Evolutionary conservation across 1,140 invertebrate species (phyloP).

Genomic region (Acromyrmex echinatior): DNA sequence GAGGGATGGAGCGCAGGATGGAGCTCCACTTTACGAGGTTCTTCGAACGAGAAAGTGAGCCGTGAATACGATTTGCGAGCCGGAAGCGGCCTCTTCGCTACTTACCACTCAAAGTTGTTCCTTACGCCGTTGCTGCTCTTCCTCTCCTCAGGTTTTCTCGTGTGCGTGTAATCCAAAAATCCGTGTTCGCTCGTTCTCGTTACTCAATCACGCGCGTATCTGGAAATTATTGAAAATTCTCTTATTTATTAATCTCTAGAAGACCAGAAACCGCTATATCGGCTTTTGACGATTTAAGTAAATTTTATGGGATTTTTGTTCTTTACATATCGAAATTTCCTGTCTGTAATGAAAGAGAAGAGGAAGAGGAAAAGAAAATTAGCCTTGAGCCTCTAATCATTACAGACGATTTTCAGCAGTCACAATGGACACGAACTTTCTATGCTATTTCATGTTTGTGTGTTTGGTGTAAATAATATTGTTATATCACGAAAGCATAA

Average conservation of each 20-base stretch:
- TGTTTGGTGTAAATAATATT: no score
- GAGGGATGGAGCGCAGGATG: slow-evolving; percentile 1
- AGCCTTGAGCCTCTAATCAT: no score
- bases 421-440: no score
- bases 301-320: no score
- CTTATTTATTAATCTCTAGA: background rate
- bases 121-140: slow-evolving; percentile 68
- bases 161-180: slow-evolving; percentile 42
- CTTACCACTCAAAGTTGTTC: slow-evolving; percentile 68
- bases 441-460: no score
- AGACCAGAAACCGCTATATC: no score
- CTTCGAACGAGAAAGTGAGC: slow-evolving; percentile 56
- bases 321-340: no score
- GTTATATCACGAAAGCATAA: no score
- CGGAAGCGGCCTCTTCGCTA: slow-evolving; percentile 71
- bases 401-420: no score
- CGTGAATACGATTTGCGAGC: slow-evolving; percentile 75
- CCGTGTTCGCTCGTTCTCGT: slow-evolving; percentile 60
- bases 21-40: slow-evolving; percentile 77
- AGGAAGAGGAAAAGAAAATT: no score
- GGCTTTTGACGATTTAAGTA: no score
- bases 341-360: no score
- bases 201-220: slow-evolving; percentile 61
- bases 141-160: background rate
- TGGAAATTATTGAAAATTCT: slow-evolving; percentile 59